These are phyloP conservation scores for Drosophila ustulata DNA, from an alignment of 2,888 invertebrate species.

Conservation along the genomic window DNA sequence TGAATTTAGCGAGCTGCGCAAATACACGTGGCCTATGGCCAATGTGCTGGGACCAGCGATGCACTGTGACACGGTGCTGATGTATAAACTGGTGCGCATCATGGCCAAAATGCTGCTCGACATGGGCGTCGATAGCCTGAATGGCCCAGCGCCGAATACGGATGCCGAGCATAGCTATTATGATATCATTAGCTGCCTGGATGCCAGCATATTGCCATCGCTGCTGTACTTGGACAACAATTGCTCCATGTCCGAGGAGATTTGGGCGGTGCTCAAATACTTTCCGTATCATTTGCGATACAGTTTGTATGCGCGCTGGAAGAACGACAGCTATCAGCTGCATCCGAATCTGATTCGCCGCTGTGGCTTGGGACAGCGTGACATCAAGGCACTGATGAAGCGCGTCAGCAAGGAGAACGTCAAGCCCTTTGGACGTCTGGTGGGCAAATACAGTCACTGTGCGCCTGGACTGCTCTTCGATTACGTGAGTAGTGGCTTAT, in stretches of 20 bases:
- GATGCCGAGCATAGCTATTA: conserved; percentile 89
- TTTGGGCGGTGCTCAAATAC: conserved; percentile 95
- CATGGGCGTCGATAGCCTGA: conserved; percentile 84
- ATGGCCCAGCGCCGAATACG: conserved; percentile 78
- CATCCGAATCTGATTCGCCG: conserved; percentile 94
- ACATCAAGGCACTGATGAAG: conserved; percentile 98
- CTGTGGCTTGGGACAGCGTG: conserved; percentile 94
- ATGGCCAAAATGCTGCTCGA: conserved; percentile 84
- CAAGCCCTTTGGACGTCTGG: conserved; percentile 96
- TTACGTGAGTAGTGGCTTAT: conserved; percentile 88
- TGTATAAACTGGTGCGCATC: conserved; percentile 92
- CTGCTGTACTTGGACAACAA: conserved; percentile 96
- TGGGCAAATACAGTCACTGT: conserved; percentile 98
- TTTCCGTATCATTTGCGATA: conserved; percentile 94
- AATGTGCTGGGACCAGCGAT: conserved; percentile 94
- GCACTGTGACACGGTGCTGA: conserved; percentile 93
- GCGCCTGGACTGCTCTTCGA: conserved; percentile 98
- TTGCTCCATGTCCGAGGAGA: conserved; percentile 97
- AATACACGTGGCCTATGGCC: conserved; percentile 93
- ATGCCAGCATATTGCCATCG: conserved; percentile 95
- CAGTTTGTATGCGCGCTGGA: conserved; percentile 98
- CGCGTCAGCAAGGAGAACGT: conserved; percentile 99
- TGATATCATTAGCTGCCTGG: conserved; percentile 93
- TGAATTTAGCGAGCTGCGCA: conserved; percentile 90
- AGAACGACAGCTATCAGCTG: conserved; percentile 93